A percentile compares a stretch with the other conserved stretches of the same genome.
Evolutionary conservation across 2,888 invertebrate genomes (phyloP).

Genomic region (Chorisops tibialis): DNA sequence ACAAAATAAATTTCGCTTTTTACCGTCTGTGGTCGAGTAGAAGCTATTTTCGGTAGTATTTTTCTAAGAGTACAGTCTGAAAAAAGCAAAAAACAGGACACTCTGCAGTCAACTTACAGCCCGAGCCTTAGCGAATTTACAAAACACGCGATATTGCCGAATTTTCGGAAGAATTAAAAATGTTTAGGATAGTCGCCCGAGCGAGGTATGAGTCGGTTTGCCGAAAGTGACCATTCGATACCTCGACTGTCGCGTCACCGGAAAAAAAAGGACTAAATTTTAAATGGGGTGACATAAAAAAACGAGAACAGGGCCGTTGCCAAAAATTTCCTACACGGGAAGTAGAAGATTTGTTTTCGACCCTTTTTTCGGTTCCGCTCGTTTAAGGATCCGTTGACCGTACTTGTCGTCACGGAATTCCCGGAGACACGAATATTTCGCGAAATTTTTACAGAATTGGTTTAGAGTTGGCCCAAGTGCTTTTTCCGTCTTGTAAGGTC

Average conservation of each 20-base stretch:
- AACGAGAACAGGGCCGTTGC: conserved; percentile 26
- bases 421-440: conserved; percentile 23
- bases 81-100: too few relatives aligned
- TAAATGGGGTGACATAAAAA: background rate
- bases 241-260: too few relatives aligned
- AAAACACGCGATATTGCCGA: conserved; percentile 10
- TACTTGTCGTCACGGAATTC: conserved; percentile 16
- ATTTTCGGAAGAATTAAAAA: too few relatives aligned
- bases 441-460: background rate
- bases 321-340: conserved; percentile 44
- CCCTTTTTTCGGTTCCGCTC: conserved; percentile 21
- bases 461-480: background rate
- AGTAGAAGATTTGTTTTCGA: conserved; percentile 48
- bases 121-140: conserved; percentile 6
- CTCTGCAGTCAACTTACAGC: too few relatives aligned
- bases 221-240: background rate
- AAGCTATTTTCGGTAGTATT: too few relatives aligned
- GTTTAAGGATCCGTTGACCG: conserved; percentile 17
- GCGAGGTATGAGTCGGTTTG: too few relatives aligned
- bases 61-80: too few relatives aligned
- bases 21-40: too few relatives aligned
- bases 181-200: too few relatives aligned
- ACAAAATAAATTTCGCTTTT: too few relatives aligned
- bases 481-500: background rate
- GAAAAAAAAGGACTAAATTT: too few relatives aligned